Evolutionary conservation across 2,797 vertebrate genomes (phyloP).

Genomic region (Tamandua tetradactyla): DNA sequence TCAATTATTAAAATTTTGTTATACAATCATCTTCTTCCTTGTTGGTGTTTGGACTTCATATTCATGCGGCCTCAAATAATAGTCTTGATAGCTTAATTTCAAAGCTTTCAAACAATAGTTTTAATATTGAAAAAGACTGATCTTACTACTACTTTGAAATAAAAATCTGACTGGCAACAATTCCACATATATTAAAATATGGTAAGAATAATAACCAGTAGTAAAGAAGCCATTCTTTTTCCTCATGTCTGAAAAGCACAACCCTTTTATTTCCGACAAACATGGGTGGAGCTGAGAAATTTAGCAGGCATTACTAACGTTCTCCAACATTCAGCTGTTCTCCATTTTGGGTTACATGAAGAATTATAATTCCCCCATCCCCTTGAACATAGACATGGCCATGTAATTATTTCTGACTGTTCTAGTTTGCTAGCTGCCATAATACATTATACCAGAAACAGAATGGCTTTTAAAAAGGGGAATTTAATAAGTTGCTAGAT

Average conservation of each 20-base stretch:
- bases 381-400: slow-evolving; percentile 6
- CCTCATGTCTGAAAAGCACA: slow-evolving; percentile 35
- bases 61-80: slow-evolving; percentile 2
- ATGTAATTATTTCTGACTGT: slow-evolving; percentile 50
- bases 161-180: slow-evolving; percentile 53
- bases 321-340: neutral
- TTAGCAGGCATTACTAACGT: neutral
- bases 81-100: slow-evolving; percentile 39
- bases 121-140: slow-evolving; percentile 50
- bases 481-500: too few relatives aligned
- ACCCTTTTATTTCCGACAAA: slow-evolving; percentile 14
- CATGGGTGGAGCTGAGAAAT: neutral
- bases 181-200: slow-evolving; percentile 31
- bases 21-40: neutral
- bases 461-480: too few relatives aligned
- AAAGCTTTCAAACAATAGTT: slow-evolving; percentile 52
- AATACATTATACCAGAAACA: too few relatives aligned
- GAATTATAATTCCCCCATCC: neutral
- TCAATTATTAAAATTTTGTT: slow-evolving; percentile 28
- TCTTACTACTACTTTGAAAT: slow-evolving; percentile 54
- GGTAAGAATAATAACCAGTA: slow-evolving; percentile 2
- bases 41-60: slow-evolving; percentile 48
- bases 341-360: neutral
- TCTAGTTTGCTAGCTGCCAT: too few relatives aligned
- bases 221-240: slow-evolving; percentile 27